Conservation (phyloP, 2,113 vertebrate species). For the Bubalus kerabau region DNA sequence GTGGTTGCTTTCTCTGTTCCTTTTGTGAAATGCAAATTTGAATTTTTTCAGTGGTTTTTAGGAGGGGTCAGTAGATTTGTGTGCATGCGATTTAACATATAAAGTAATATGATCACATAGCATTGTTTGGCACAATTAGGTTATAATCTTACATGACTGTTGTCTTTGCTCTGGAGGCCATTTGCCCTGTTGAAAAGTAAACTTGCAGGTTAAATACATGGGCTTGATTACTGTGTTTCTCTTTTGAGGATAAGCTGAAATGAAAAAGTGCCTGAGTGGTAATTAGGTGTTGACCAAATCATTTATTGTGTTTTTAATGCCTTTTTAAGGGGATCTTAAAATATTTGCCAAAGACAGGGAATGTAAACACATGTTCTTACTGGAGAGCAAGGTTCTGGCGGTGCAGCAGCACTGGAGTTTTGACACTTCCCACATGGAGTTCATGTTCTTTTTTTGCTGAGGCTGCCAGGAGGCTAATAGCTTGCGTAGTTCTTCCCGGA, state of each 20-base stretch:
- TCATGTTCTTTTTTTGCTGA: not conserved
- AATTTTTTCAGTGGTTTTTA: not conserved
- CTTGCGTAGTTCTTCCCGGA: not conserved
- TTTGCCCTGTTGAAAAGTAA: slow-evolving; percentile 9
- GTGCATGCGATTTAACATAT: not conserved
- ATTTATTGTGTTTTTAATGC: not conserved
- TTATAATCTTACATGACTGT: not conserved
- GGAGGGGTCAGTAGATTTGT: not conserved
- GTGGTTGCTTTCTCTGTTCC: not conserved
- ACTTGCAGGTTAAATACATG: not conserved
- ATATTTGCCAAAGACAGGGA: not conserved
- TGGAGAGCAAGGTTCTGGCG: not conserved
- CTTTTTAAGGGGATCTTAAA: not conserved
- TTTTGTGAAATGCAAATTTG: slow-evolving; percentile 31
- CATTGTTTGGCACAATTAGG: not conserved
- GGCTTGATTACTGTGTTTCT: not conserved
- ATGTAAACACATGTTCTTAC: not conserved
- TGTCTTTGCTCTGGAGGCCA: not conserved
- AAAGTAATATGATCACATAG: not conserved
- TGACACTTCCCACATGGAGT: not conserved
- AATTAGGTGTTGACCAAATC: not conserved
- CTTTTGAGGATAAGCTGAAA: not conserved
- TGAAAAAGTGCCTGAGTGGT: not conserved
- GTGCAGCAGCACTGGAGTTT: not conserved
- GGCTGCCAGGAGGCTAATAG: not conserved